Percentiles rank a stretch among this genome's conserved stretches.
These are phyloP conservation scores for Hippoglossus hippoglossus DNA, from an alignment of 2,797 vertebrate genomes.

Conservation along the genomic window DNA sequence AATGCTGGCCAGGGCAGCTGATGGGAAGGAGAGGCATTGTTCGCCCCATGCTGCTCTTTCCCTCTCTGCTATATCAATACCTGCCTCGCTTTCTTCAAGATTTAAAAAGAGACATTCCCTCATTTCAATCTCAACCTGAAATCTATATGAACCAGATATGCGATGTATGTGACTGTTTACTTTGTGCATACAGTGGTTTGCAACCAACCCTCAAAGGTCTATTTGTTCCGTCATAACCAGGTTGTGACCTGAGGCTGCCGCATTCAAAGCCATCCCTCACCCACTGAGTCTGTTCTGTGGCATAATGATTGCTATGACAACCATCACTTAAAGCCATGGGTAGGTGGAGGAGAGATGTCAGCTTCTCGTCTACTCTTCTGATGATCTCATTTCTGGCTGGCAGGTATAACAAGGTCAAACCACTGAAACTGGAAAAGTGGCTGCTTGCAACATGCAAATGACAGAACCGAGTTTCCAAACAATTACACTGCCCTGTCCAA, in stretches of 20 bases:
- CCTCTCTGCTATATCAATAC: conserved; percentile 73
- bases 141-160: conserved; percentile 57
- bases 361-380: conserved; percentile 80
- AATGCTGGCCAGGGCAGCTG: conserved; percentile 84
- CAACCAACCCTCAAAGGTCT: conserved; percentile 64
- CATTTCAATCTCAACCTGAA: conserved; percentile 56
- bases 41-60: conserved; percentile 69
- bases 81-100: conserved; percentile 70
- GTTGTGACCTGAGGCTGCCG: conserved; percentile 81
- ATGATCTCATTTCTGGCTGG: conserved; percentile 85
- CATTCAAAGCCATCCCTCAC: conserved; percentile 84
- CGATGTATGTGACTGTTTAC: conserved; percentile 66
- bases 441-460: conserved; percentile 80
- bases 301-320: conserved; percentile 88
- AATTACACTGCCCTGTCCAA: conserved; percentile 74
- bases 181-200: conserved; percentile 53
- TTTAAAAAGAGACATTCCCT: conserved; percentile 54
- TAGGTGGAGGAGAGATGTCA: conserved; percentile 83
- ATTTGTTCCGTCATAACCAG: conserved; percentile 79
- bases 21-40: conserved; percentile 84
- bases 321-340: conserved; percentile 85
- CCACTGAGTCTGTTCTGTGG: conserved; percentile 80
- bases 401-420: conserved; percentile 83
- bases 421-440: conserved; percentile 82
- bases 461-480: conserved; percentile 74